Evolutionary conservation across 2,888 invertebrate genomes (phyloP).

Genomic region (Mythimna impura): DNA sequence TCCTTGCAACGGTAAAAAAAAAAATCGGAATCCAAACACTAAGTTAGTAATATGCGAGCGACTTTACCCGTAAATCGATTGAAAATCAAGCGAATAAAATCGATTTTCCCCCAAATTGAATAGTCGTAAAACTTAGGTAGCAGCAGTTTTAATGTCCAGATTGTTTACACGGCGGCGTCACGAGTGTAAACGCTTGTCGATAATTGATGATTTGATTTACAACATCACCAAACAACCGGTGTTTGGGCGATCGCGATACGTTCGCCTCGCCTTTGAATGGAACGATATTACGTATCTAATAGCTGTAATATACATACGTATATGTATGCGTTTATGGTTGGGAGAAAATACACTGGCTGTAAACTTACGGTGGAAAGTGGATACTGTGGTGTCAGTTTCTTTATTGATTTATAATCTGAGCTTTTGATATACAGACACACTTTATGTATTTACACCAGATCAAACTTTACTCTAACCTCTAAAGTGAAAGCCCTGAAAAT

Average conservation of each 20-base stretch:
- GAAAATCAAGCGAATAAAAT: conserved; percentile 89
- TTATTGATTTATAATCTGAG: conserved; percentile 15
- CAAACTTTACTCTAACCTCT: background rate
- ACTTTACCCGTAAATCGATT: conserved; percentile 86
- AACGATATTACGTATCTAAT: conserved; percentile 75
- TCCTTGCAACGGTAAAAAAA: conserved; percentile 82
- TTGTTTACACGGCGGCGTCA: conserved; percentile 90
- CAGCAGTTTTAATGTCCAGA: conserved; percentile 86
- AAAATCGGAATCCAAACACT: conserved; percentile 75
- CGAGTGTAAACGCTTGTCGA: conserved; percentile 90
- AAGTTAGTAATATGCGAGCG: conserved; percentile 74
- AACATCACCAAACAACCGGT: conserved; percentile 90
- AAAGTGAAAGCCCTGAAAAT: background rate
- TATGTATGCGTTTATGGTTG: conserved; percentile 48
- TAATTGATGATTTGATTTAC: conserved; percentile 91
- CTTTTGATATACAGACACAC: background rate
- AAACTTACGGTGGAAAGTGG: conserved; percentile 6
- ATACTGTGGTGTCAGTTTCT: conserved; percentile 1
- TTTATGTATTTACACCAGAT: background rate
- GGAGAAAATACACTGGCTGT: conserved; percentile 39
- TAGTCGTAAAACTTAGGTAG: conserved; percentile 88
- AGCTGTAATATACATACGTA: conserved; percentile 66
- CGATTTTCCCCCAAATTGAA: conserved; percentile 90
- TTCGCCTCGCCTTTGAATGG: conserved; percentile 82
- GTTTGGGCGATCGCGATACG: conserved; percentile 85